Conservation (phyloP, 1,140 invertebrate genomes). For the Orussus abietinus region DNA sequence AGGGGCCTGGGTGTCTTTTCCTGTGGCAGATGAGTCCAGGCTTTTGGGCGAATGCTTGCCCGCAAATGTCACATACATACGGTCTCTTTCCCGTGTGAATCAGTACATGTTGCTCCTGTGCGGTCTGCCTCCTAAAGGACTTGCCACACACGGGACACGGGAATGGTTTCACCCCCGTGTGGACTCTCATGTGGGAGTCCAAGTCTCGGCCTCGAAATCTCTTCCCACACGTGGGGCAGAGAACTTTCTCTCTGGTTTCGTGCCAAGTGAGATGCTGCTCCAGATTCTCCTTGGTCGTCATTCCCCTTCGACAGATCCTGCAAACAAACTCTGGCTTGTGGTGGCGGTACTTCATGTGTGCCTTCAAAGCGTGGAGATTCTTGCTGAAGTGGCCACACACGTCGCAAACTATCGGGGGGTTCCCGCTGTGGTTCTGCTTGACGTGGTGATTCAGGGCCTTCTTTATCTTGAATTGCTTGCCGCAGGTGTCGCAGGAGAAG, state of each 20-base stretch:
- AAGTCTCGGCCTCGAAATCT: conserved; percentile 59
- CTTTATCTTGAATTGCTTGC: conserved; percentile 44
- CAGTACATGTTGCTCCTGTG: conserved; percentile 67
- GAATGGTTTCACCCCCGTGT: conserved; percentile 68
- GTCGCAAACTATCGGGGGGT: conserved; percentile 49
- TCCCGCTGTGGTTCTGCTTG: conserved; percentile 28
- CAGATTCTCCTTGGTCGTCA: conserved; percentile 51
- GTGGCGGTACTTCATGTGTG: conserved; percentile 35
- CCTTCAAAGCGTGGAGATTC: conserved; percentile 41
- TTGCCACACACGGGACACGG: conserved; percentile 71
- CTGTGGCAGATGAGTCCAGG: conserved; percentile 60
- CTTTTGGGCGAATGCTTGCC: conserved; percentile 65
- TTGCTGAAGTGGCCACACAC: conserved; percentile 50
- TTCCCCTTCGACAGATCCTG: conserved; percentile 42
- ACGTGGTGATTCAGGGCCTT: conserved; percentile 32
- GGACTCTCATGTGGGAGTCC: conserved; percentile 65
- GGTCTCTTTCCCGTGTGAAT: conserved; percentile 78
- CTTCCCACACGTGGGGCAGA: conserved; percentile 50
- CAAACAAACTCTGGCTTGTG: conserved; percentile 34
- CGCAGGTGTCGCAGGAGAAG: conserved; percentile 39
- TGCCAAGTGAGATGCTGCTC: conserved; percentile 60
- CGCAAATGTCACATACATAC: conserved; percentile 76
- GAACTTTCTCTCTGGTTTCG: conserved; percentile 51
- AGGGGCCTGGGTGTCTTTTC: conserved; percentile 52
- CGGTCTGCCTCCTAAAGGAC: conserved; percentile 63